phyloP scores from a whole-genome alignment of 2,113 vertebrate genomes.

The Bufo bufo region DNA sequence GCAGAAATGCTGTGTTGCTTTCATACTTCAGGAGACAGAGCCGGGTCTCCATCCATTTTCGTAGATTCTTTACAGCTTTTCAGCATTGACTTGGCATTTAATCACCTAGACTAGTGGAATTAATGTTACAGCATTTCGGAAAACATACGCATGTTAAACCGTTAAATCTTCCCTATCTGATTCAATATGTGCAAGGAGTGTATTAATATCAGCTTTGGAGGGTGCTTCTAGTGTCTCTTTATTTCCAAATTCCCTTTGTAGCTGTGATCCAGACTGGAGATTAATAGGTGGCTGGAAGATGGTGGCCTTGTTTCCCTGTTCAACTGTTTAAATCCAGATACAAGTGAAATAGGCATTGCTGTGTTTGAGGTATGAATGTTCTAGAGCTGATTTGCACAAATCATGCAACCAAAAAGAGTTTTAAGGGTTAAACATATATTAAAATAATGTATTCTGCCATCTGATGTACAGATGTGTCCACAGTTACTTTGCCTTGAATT shows the following conservation, averaged over 20 bases:
- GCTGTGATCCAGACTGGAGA: background rate
- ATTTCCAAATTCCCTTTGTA: background rate
- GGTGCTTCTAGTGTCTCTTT: background rate
- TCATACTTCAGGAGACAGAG: slow-evolving; percentile 66
- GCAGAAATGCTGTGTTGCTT: slow-evolving; percentile 65
- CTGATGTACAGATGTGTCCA: no score
- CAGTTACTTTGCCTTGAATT: no score
- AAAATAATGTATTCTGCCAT: no score
- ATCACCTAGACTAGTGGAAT: slow-evolving; percentile 28
- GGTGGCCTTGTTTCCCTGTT: background rate
- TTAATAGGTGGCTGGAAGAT: background rate
- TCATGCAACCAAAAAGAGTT: no score
- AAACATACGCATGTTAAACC: slow-evolving; percentile 45
- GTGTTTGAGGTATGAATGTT: background rate
- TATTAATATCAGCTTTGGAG: slow-evolving; percentile 24
- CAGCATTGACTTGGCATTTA: slow-evolving; percentile 59
- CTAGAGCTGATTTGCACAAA: background rate
- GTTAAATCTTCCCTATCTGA: slow-evolving; percentile 49
- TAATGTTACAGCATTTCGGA: slow-evolving; percentile 37
- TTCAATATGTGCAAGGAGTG: slow-evolving; percentile 10
- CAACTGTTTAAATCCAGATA: background rate
- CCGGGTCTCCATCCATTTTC: slow-evolving; percentile 59
- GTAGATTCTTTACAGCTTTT: slow-evolving; percentile 59
- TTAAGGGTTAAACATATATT: no score
- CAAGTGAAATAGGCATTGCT: background rate